Evolutionary conservation across 2,888 invertebrate genomes (phyloP), one percentile per base, ranked within the genome.

Genomic region (Sisyra terminalis): DNA sequence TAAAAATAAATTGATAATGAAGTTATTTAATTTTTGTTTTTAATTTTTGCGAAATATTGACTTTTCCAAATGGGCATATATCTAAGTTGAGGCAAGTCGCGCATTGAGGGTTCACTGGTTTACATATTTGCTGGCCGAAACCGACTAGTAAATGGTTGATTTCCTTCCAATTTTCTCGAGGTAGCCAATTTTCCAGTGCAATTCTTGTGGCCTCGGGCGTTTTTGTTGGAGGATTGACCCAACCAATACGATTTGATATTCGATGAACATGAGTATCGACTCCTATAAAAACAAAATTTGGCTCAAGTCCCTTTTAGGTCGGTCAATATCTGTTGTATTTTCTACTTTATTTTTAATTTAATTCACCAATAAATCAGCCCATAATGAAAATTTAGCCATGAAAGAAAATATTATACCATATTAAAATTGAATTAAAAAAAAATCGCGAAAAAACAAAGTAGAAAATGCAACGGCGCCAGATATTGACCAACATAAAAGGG

Each of bases 221-320:
- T 53, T 76, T 73, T 6, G 83, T 79, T 17, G 15, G 11, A 10
- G 69, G 57, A 48, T 71, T 73, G 1, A 87, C 74, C 96, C 94
- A 97, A 2, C 78, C 77, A 44, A 97, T 70, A 46, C 96, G 73
- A 61, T 97, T 96, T 31, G 78, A 72, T 50, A 94, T 93, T 49
- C 97, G 73, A 62, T 98, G 97, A 1, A 98, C 97, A 66, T 98
- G 98, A 1, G 92, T 93, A 59, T 98, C 98, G 0, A 98, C 97
- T 44, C 85, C 82, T 80, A 55, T 11, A 63, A 62, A 47, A 46
- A 46, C 39, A n/a, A 29, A 14, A 10, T n/a, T 13, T 9, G 11
- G 11, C 30, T 2, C 10, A 43, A 30, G 2, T 44, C 30, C 8
- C 6, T 15, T 15, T 4, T 30, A 36, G 6, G 34, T 17, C n/a